Conservation (phyloP, 2,113 vertebrate species). For the Sclerurus mexicanus region DNA sequence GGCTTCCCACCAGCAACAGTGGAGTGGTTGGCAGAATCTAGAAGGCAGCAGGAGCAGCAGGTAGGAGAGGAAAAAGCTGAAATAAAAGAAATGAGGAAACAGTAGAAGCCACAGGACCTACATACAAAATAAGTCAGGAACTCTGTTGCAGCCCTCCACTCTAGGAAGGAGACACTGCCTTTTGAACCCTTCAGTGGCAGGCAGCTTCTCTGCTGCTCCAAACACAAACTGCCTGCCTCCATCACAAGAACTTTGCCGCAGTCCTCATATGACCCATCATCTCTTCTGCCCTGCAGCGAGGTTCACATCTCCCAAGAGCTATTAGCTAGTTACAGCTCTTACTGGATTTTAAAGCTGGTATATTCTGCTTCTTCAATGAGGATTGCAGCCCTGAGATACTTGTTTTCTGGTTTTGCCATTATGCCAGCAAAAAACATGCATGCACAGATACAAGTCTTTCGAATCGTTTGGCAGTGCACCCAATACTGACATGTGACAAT, state of each 20-base stretch:
- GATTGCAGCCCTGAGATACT: background rate
- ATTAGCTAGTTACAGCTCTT: background rate
- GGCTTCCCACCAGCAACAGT: background rate
- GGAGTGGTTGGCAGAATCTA: background rate
- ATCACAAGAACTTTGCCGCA: rapidly evolving
- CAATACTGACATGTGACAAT: background rate
- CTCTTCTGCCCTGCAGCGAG: background rate
- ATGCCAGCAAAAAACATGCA: background rate
- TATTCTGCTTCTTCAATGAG: background rate
- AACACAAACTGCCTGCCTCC: background rate
- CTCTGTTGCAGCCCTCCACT: background rate
- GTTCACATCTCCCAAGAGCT: background rate
- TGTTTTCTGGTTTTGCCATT: background rate
- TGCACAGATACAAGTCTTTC: background rate
- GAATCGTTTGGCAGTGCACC: background rate
- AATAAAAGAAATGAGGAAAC: background rate
- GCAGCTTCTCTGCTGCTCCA: background rate
- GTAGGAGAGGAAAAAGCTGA: background rate
- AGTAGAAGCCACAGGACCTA: background rate
- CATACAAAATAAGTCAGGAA: background rate
- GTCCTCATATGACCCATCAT: background rate
- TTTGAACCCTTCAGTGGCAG: background rate
- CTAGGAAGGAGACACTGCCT: background rate
- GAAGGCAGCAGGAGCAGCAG: background rate
- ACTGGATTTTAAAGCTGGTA: background rate